Base-by-base conservation (phyloP, 2,113 vertebrate genomes). In the Neopipo cinnamomea region DNA sequence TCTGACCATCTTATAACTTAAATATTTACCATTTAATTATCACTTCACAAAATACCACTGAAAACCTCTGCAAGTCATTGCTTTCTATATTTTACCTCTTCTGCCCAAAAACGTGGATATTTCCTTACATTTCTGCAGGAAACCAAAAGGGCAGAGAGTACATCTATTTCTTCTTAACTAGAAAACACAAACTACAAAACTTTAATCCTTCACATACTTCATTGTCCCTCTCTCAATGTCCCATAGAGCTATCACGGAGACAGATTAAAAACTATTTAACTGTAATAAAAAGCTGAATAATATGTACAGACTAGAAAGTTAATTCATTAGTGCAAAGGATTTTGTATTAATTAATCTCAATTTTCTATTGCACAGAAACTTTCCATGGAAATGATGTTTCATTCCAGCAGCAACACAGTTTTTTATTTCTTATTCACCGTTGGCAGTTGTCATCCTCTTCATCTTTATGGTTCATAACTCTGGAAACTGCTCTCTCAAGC, bases 271-370 rank as follows among this genome's bases (percentile, higher is more conserved):
- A 74, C 55, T 86, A 71, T 67, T 92, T 92, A 88, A 86, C 50
- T 70, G 62, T 67, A 95, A 85, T 53, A 78, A 93, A 88, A 88
- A 88, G 25, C 78, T 61, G 72, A 86, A 59, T 86, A 94, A 93
- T 76, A 70, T 14, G 18, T 56, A 71, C 67, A 47, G 79, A 66
- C 31, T 33, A 77, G 44, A 77, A 92, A 86, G 75, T 84, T 85
- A 93, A 92, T 53, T 87, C 82, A 92, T 85, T 77, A 83, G 73
- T 19, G 52, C 25, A 33, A 46, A 71, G 72, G 23, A 91, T 74
- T 76, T 79, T 76, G 28, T 63, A 31, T 30, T 53, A 63, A 92
- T 92, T 83, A 55, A 86, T 93, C 79, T 96, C 59, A 23, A 77
- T 92, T 88, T 94, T 62, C 85, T 66, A 39, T 71, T 86, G 46